Evolutionary conservation across 2,797 vertebrate species (phyloP), one percentile per base, ranked within the genome.

Genomic region (Heliangelus exortis): DNA sequence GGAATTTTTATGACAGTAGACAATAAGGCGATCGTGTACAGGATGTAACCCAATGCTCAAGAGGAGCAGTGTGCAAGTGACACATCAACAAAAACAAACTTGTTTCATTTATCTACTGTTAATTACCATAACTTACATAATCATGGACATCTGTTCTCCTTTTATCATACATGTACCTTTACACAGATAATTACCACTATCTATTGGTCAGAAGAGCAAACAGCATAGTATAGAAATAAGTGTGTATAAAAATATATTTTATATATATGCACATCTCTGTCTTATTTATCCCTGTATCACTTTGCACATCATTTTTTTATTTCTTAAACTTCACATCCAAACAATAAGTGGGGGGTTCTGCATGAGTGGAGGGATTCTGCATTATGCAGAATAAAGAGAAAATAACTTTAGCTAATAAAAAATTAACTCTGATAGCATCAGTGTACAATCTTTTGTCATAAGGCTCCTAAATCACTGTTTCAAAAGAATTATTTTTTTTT

Each of bases 31-130:
- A 98, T 98, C 98, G 97, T 98, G 98, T 97, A 96, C 98, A 98
- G 98, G 97, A 95, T 98, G 98, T 97, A 97, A 97, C 96, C 97
- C 98, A 98, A 98, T 95, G 96, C 97, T 96, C 97, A 97, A 98
- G 98, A 98, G 98, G 96, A 98, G 98, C 97, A 97, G 98, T 95
- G 97, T 99, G 98, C 98, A 98, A 98, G 97, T 98, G 98, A 99
- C 98, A 99, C 97, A 89, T 98, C 98, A 98, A 98, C 98, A 99
- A 99, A 97, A 98, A 98, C 97, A 96, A 97, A 98, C 97, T 98
- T 98, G 97, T 97, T 98, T 98, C 98, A 98, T 98, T 98, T 97
- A 97, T 94, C 95, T 98, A 97, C 94, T 98, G 97, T 97, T 98
- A 98, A 98, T 98, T 98, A 98, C 97, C 97, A 97, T 98, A 98